A percentile compares a stretch with the other conserved stretches of the same genome.
phyloP scores from a whole-genome alignment of 2,113 vertebrate genomes.

The Zapus hudsonius region DNA sequence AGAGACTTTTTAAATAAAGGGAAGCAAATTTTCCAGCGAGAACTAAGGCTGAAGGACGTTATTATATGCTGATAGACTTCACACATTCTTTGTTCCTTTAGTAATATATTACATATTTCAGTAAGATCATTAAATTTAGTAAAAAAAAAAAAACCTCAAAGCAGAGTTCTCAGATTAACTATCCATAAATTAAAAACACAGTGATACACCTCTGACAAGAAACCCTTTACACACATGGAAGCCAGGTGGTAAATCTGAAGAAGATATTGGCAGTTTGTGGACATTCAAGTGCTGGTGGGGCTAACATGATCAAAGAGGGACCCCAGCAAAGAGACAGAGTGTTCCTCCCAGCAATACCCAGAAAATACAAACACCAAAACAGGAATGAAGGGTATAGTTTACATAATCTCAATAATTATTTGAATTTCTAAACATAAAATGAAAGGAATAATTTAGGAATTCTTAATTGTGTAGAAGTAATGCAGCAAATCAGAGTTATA shows the following conservation, averaged over 20 bases:
- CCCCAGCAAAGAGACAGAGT: neutral
- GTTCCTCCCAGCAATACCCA: neutral
- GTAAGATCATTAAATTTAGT: neutral
- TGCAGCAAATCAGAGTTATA: neutral
- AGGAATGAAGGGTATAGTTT: neutral
- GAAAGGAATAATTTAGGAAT: neutral
- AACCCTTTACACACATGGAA: neutral
- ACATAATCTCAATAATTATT: neutral
- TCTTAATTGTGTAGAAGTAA: neutral
- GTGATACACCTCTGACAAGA: neutral
- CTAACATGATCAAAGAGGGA: neutral
- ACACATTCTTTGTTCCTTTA: neutral
- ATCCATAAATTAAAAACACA: neutral
- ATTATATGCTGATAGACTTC: neutral
- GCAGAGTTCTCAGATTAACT: neutral
- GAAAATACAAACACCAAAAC: neutral
- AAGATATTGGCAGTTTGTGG: neutral
- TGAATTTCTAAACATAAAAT: neutral
- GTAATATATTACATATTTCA: neutral
- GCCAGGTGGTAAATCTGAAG: neutral
- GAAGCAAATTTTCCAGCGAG: neutral
- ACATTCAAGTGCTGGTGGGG: neutral
- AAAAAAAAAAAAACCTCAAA: slow-evolving; percentile 26
- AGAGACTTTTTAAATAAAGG: neutral
- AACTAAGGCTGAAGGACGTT: neutral